Evolutionary conservation across 2,888 invertebrate genomes (phyloP).

Genomic region (Lithophane leautieri): DNA sequence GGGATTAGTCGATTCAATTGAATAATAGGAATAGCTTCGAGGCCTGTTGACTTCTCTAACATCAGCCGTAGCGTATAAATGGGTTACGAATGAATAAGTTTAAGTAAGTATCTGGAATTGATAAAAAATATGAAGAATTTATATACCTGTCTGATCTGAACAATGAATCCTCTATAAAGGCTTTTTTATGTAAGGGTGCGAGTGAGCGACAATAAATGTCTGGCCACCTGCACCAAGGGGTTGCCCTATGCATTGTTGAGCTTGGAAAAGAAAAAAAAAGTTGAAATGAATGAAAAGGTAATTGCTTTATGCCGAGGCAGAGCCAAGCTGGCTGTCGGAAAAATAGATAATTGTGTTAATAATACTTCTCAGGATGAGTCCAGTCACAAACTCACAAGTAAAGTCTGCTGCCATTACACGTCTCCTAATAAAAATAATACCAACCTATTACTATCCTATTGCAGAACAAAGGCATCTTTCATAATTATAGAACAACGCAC

Average conservation of each 20-base stretch:
- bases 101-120: neutral
- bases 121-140: neutral
- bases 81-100: neutral
- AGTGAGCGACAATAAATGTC: neutral
- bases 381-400: too few relatives aligned
- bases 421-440: neutral
- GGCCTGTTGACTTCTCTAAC: conserved; percentile 10
- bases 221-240: conserved; percentile 24
- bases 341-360: neutral
- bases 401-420: neutral
- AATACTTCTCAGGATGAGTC: too few relatives aligned
- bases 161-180: conserved; percentile 7
- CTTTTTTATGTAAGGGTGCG: neutral
- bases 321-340: neutral
- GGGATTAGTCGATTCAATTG: conserved; percentile 22
- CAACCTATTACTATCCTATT: too few relatives aligned
- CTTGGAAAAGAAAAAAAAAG: conserved; percentile 14
- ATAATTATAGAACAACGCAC: neutral
- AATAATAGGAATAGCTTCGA: conserved; percentile 25
- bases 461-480: neutral
- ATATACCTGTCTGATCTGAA: conserved; percentile 3
- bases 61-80: neutral
- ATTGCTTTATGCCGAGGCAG: neutral
- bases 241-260: neutral
- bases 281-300: conserved; percentile 1